These are phyloP conservation scores for Drosophila melanogaster DNA, from an alignment of 1,140 invertebrate species.

Conservation along the genomic window Release_6_plus_ISO1_MT NT_033779.5:10134001-10134500, in stretches of 20 bases:
- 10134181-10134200: constrained; percentile 46
- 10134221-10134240: constrained; percentile 5
- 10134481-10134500: constrained; percentile 40
- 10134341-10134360: no score
- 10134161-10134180: constrained; percentile 38
- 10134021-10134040: background rate
- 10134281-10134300: no score
- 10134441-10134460: background rate
- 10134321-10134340: no score
- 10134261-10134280: no score
- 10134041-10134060: constrained; percentile 3
- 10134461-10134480: constrained; percentile 27
- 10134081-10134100: background rate
- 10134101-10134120: constrained; percentile 4
- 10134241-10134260: background rate
- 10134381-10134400: no score
- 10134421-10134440: background rate
- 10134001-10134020: background rate
- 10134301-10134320: no score
- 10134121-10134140: constrained; percentile 22
- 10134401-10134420: background rate
- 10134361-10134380: no score
- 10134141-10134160: constrained; percentile 37
- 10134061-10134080: background rate
- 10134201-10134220: background rate